Percentiles rank a stretch among this genome's conserved stretches.
Evolutionary conservation across 2,113 vertebrate species (phyloP).

Genomic region (Drymodes brunneopygia): DNA sequence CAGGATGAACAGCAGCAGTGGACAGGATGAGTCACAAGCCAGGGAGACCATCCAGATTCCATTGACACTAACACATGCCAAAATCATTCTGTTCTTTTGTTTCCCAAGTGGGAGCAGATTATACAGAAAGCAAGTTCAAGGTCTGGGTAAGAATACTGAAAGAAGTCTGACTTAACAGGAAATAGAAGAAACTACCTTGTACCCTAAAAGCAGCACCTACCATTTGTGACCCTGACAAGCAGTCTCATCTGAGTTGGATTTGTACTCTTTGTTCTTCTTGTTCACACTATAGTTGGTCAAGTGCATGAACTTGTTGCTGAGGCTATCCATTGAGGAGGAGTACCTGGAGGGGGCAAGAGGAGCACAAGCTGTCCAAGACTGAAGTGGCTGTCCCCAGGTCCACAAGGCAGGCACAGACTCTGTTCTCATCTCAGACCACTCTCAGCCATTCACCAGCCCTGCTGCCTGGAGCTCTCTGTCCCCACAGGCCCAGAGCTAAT

Average conservation of each 20-base stretch:
- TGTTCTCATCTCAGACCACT: not conserved
- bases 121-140: not conserved
- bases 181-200: not conserved
- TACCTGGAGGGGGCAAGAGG: constrained; percentile 74
- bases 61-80: not conserved
- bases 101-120: not conserved
- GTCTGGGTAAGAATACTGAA: not conserved
- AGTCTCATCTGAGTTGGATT: constrained; percentile 85
- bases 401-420: not conserved
- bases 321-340: constrained; percentile 92
- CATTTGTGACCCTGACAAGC: constrained; percentile 98
- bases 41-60: not conserved
- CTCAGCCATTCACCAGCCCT: not conserved
- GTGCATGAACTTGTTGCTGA: constrained; percentile 95
- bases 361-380: not conserved
- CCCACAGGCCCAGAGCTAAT: not conserved
- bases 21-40: not conserved
- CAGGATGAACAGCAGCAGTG: not conserved
- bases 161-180: not conserved
- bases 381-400: not conserved
- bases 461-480: not conserved
- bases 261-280: constrained; percentile 92
- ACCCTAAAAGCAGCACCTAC: constrained; percentile 66
- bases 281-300: constrained; percentile 99
- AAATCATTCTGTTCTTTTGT: not conserved